These are phyloP conservation scores for Perca schrenkii DNA, from an alignment of 2,113 vertebrate genomes.

Conservation along the genomic window DNA sequence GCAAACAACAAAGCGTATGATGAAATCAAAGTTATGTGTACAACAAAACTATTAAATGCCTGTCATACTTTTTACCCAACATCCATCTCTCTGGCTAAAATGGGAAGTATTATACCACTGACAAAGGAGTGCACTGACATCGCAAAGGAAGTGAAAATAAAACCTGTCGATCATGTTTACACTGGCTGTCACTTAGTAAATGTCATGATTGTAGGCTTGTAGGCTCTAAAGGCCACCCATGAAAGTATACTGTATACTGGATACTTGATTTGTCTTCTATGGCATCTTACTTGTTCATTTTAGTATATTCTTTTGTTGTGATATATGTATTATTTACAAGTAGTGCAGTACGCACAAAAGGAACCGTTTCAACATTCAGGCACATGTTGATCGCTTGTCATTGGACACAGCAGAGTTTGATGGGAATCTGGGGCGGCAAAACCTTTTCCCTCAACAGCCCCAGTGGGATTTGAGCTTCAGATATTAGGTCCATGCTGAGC, in stretches of 20 bases:
- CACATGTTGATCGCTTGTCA: slow-evolving; percentile 35
- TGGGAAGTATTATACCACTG: slow-evolving; percentile 43
- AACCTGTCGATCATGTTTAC: slow-evolving; percentile 28
- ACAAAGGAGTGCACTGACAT: slow-evolving; percentile 29
- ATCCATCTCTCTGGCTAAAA: slow-evolving; percentile 32
- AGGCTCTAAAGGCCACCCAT: not conserved
- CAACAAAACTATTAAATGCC: not conserved
- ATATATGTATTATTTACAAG: not conserved
- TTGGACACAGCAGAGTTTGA: slow-evolving; percentile 55
- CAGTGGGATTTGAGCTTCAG: slow-evolving; percentile 57
- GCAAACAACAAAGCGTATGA: not conserved
- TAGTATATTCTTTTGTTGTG: not conserved
- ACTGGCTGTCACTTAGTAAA: slow-evolving; percentile 22
- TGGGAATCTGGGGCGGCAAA: slow-evolving; percentile 66
- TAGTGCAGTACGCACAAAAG: slow-evolving; percentile 2
- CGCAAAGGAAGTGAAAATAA: slow-evolving; percentile 66
- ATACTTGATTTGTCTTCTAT: not conserved
- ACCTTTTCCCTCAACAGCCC: slow-evolving; percentile 57
- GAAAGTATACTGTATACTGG: not conserved
- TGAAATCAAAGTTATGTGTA: slow-evolving; percentile 1
- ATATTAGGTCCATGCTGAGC: slow-evolving; percentile 66
- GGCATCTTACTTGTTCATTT: not conserved
- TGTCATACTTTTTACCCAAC: not conserved
- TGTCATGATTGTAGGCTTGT: not conserved
- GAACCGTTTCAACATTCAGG: slow-evolving; percentile 15